Conservation (phyloP, 2,888 invertebrate genomes). For the Parnassius smintheus region DNA sequence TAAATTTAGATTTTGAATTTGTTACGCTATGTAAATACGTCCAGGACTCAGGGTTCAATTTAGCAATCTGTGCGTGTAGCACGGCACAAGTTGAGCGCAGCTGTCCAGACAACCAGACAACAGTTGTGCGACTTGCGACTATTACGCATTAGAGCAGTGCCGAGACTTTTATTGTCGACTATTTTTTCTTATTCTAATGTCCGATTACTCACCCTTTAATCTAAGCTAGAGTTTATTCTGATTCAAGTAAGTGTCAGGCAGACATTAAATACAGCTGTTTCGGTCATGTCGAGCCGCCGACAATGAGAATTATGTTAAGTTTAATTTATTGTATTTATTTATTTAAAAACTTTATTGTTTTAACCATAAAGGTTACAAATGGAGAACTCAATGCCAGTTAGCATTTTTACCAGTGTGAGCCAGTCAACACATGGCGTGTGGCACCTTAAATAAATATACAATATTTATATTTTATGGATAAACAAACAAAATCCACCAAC, state of each 20-base stretch:
- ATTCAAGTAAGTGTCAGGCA: constrained; percentile 34
- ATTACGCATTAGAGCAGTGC: constrained; percentile 42
- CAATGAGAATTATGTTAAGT: constrained; percentile 4
- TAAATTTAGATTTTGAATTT: constrained; percentile 2
- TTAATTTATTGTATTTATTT: not conserved
- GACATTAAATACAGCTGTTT: constrained; percentile 36
- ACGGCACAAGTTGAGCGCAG: constrained; percentile 67
- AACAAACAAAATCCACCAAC: no score
- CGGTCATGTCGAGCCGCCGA: constrained; percentile 29
- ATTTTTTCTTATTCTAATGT: constrained; percentile 49
- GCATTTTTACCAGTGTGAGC: no score
- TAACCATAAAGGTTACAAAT: no score
- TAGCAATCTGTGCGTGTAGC: constrained; percentile 28
- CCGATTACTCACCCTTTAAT: constrained; percentile 37
- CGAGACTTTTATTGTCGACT: constrained; percentile 61
- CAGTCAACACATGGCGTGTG: no score
- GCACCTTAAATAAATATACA: no score
- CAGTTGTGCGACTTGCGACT: constrained; percentile 73
- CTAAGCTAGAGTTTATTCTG: constrained; percentile 34
- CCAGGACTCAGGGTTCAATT: constrained; percentile 43
- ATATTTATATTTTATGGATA: no score
- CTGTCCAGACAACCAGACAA: constrained; percentile 76
- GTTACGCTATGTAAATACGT: constrained; percentile 28
- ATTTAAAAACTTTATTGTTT: constrained; percentile 31
- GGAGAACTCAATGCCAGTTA: no score